Evolutionary conservation across 2,888 invertebrate species (phyloP), one percentile per base, ranked within the genome.

Genomic region (Campoletis raptor): DNA sequence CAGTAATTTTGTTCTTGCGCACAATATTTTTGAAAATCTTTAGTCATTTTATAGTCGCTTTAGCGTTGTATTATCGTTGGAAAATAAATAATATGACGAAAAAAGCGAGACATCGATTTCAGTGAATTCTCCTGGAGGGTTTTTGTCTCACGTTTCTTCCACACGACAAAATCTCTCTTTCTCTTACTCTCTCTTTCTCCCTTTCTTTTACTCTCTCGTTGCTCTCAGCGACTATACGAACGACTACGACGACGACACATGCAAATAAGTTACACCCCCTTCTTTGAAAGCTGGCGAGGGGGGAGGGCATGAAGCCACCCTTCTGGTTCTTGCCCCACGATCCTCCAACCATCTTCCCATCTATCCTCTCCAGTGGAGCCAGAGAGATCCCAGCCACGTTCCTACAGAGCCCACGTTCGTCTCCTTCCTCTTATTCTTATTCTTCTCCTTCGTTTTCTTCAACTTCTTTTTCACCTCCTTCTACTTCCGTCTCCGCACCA

Each of bases 191-290:
- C 40, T 45, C 74, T 72, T 10, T 76, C 78, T 67, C 37, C 30
- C 64, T 66, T 15, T 40, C 30, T 67, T 8, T 15, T 21, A 64
- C 42, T 42, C 40, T 70, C 48, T 21, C 64, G 45, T 57, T 36
- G 12, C 42, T 61, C 61, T 61, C 42, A 48, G 48, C 37, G 36
- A 76, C 76, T 69, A 37, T 30, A 52, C 21, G 74, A 79, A 80
- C 74, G 74, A 79, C 88, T 91, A 82, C 72, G 80, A 81, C 93
- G 91, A 92, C 93, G 93, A 93, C 93, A 93, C 94, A 94, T 94
- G 93, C 93, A 93, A 94, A 94, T 93, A 93, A 94, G 93, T 93
- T 93, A 92, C 91, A 89, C 89, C 81, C 88, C 85, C 74, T 21
- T 79, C 54, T 52, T 77, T n/a, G n/a, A 40, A 52, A 30, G 81